These are phyloP conservation scores for Eucera pruinosa DNA, from an alignment of 2,888 invertebrate genomes.

Conservation along the genomic window DNA sequence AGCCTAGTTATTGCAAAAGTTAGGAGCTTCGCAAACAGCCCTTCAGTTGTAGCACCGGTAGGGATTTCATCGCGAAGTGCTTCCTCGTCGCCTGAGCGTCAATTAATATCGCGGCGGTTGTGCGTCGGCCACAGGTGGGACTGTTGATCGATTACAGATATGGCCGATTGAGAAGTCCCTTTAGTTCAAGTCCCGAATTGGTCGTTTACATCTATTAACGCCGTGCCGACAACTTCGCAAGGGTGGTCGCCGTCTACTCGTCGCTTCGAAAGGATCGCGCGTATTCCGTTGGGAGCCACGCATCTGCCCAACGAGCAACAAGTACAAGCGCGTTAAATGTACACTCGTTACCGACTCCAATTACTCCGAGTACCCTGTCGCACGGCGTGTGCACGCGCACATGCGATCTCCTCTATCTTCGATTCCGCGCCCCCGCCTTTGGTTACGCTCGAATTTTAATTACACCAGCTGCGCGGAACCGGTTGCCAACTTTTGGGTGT, in stretches of 20 bases:
- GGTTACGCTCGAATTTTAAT: constrained; percentile 34
- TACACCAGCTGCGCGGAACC: neutral
- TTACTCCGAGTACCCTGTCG: constrained; percentile 69
- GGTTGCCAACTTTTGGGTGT: neutral
- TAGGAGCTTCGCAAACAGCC: too few species aligned
- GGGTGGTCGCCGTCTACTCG: constrained; percentile 56
- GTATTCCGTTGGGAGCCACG: constrained; percentile 66
- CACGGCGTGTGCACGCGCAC: constrained; percentile 27
- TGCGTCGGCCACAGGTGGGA: constrained; percentile 30
- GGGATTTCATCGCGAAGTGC: neutral
- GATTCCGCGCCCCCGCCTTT: constrained; percentile 13
- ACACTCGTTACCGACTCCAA: constrained; percentile 71
- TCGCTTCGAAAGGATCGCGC: constrained; percentile 27
- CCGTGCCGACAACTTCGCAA: constrained; percentile 69
- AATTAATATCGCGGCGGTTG: constrained; percentile 4
- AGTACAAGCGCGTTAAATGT: constrained; percentile 74
- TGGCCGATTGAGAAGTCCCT: constrained; percentile 29
- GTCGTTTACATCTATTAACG: constrained; percentile 73
- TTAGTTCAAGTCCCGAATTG: constrained; percentile 44
- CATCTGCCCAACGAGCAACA: constrained; percentile 78
- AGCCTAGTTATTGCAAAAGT: too few species aligned
- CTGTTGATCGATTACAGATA: constrained; percentile 46
- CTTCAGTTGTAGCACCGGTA: neutral
- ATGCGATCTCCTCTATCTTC: constrained; percentile 36
- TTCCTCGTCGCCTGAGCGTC: too few species aligned